A percentile compares a stretch with the other conserved stretches of the same genome.
phyloP scores from a whole-genome alignment of 2,888 invertebrate species.

The Nowickia ferox region DNA sequence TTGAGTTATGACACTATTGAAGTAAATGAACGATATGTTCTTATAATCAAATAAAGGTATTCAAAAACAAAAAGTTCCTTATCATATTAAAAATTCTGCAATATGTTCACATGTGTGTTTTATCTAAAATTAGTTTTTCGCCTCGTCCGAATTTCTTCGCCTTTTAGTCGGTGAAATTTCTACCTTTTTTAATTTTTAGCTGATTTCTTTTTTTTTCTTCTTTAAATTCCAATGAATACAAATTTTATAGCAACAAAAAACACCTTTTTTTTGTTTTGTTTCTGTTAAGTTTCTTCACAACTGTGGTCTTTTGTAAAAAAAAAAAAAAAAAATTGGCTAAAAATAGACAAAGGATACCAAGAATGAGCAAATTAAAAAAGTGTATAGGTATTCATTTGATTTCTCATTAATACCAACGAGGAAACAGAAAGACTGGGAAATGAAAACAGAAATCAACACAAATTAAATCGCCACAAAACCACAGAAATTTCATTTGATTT shows the following conservation, averaged over 20 bases:
- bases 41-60: too few species aligned
- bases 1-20: too few species aligned
- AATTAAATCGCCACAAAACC: conserved; percentile 52
- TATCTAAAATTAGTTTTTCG: conserved; percentile 57
- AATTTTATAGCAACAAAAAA: conserved; percentile 33
- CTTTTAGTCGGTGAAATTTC: conserved; percentile 19
- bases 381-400: neutral
- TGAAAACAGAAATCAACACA: conserved; percentile 24
- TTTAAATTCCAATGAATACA: conserved; percentile 44
- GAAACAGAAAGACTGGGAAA: conserved; percentile 19
- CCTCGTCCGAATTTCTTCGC: neutral
- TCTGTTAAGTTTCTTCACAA: conserved; percentile 22
- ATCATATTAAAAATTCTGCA: neutral
- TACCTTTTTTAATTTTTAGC: conserved; percentile 43
- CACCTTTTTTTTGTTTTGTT: conserved; percentile 4
- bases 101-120: neutral
- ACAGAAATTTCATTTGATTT: conserved; percentile 41
- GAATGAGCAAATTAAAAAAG: neutral
- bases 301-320: conserved; percentile 22
- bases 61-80: conserved; percentile 4
- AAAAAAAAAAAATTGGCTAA: conserved; percentile 51
- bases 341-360: conserved; percentile 68
- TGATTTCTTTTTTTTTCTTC: conserved; percentile 5
- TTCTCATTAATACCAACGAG: conserved; percentile 45
- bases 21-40: too few species aligned